phyloP scores from a whole-genome alignment of 2,113 vertebrate species.

The Scatophagus argus region DNA sequence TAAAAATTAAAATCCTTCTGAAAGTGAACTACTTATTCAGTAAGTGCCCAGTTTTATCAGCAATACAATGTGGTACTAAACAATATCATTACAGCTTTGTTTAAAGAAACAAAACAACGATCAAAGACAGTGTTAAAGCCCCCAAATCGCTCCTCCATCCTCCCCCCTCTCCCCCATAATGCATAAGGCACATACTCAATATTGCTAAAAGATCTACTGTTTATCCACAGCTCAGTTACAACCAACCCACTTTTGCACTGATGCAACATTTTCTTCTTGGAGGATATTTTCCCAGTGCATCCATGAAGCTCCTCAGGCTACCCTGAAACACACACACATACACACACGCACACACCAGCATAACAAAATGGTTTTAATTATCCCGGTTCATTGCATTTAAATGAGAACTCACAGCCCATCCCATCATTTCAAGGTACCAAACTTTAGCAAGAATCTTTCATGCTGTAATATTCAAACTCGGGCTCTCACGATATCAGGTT shows the following conservation, averaged over 20 bases:
- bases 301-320: not conserved
- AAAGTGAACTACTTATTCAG: not conserved
- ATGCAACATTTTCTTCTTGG: not conserved
- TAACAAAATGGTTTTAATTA: not conserved
- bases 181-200: no score
- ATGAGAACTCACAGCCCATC: constrained; percentile 7
- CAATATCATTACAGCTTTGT: not conserved
- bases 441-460: constrained; percentile 1
- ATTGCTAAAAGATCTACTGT: not conserved
- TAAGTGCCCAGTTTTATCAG: not conserved
- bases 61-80: not conserved
- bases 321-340: no score
- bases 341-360: not conserved
- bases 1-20: not conserved
- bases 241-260: not conserved
- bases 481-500: no score
- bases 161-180: no score
- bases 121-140: no score
- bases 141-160: no score
- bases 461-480: constrained; percentile 14
- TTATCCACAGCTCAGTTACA: not conserved
- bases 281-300: not conserved
- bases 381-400: constrained; percentile 7
- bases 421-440: constrained; percentile 1
- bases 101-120: no score